Conservation (phyloP, 92 coral and sea anemone genomes). For the Zoanthus sansibaricus region DNA sequence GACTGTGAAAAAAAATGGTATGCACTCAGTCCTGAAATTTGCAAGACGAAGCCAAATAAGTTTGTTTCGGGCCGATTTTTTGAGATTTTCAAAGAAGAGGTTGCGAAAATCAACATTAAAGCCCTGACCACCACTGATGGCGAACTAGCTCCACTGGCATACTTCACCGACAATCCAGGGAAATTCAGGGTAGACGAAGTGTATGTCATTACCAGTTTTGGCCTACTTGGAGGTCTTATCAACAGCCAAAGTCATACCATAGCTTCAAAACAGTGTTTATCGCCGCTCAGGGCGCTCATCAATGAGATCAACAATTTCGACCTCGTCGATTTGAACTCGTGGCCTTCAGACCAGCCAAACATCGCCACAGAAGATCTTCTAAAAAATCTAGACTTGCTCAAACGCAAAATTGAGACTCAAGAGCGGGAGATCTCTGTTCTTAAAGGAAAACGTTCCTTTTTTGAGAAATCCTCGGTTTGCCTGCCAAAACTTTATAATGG, state of each 20-base stretch:
- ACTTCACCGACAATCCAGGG: slow-evolving; percentile 10
- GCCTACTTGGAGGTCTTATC: neutral
- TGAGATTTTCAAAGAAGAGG: slow-evolving; percentile 23
- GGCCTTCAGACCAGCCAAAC: slow-evolving; percentile 1
- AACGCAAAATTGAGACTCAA: slow-evolving; percentile 15
- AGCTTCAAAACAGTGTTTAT: neutral
- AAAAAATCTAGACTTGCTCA: slow-evolving; percentile 13
- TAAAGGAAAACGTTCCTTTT: neutral
- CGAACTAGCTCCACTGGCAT: slow-evolving; percentile 6
- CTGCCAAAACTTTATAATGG: neutral
- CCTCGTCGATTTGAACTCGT: slow-evolving; percentile 6
- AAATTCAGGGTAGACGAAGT: neutral
- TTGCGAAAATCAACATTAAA: neutral
- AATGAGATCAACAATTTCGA: slow-evolving; percentile 11
- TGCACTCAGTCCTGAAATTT: slow-evolving; percentile 16
- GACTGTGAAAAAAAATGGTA: slow-evolving; percentile 17
- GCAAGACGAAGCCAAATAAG: neutral
- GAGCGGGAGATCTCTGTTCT: neutral
- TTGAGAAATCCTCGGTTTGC: neutral
- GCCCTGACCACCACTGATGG: slow-evolving; percentile 23
- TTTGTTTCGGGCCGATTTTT: neutral
- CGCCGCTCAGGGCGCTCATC: slow-evolving; percentile 13
- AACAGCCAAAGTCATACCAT: neutral
- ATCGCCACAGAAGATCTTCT: slow-evolving; percentile 4
- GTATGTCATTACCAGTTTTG: neutral